These are phyloP conservation scores for Callospermophilus lateralis DNA, from an alignment of 2,113 vertebrate species.

Conservation along the genomic window DNA sequence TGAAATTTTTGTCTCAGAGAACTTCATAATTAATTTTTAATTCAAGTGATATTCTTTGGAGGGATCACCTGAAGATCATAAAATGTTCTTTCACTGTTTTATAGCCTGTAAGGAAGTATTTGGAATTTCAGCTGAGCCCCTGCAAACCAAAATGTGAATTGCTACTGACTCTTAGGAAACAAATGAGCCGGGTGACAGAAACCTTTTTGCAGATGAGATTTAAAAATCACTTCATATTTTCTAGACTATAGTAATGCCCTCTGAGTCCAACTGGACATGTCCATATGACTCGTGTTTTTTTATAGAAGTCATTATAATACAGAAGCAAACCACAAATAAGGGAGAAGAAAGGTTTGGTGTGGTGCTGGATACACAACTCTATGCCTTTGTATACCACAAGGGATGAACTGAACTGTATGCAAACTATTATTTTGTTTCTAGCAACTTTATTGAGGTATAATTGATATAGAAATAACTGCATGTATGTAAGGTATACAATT, in stretches of 20 bases:
- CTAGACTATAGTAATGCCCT: background rate
- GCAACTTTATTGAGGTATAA: background rate
- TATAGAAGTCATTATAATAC: background rate
- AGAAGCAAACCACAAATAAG: background rate
- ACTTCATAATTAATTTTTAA: conserved; percentile 59
- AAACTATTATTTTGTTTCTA: background rate
- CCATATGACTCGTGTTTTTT: background rate
- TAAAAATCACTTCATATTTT: conserved; percentile 10
- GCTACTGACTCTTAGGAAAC: background rate
- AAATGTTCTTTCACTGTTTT: background rate
- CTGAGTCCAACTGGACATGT: background rate
- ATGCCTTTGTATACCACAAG: background rate
- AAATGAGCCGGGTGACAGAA: background rate
- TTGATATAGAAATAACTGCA: background rate
- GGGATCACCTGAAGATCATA: background rate
- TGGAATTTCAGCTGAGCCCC: background rate
- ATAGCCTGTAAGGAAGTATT: conserved; percentile 35
- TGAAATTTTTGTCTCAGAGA: conserved; percentile 13
- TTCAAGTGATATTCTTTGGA: conserved; percentile 12
- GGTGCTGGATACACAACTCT: background rate
- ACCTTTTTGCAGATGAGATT: background rate
- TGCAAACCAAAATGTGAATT: background rate
- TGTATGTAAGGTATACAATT: background rate
- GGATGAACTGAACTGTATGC: background rate
- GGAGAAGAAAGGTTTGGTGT: background rate